Percentiles rank a stretch among this genome's conserved stretches.
phyloP scores from a whole-genome alignment of 2,888 invertebrate genomes.

The Perizoma affinitatum region DNA sequence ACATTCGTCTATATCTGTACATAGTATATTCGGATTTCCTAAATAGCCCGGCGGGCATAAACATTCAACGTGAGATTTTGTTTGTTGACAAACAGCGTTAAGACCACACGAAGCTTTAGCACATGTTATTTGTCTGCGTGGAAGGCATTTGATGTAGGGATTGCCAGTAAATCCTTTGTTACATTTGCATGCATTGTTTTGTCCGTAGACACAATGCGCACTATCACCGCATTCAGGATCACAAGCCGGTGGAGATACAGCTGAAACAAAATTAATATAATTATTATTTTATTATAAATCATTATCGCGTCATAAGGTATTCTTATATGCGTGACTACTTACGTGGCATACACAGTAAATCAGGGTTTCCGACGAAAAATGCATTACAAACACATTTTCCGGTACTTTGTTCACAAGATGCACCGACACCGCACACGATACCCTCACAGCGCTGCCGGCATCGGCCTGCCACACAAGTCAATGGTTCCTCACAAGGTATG shows the following conservation, averaged over 20 bases:
- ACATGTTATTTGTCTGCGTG: constrained; percentile 88
- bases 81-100: constrained; percentile 92
- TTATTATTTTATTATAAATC: neutral
- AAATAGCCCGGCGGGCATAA: constrained; percentile 92
- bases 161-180: constrained; percentile 93
- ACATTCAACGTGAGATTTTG: constrained; percentile 90
- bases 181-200: constrained; percentile 91
- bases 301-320: neutral
- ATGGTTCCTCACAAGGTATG: constrained; percentile 90
- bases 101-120: constrained; percentile 89
- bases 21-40: constrained; percentile 94
- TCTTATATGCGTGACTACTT: constrained; percentile 70
- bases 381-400: constrained; percentile 94
- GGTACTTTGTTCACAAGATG: constrained; percentile 90
- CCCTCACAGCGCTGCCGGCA: constrained; percentile 95
- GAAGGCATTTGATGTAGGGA: constrained; percentile 92
- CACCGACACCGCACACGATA: constrained; percentile 94
- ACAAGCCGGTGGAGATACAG: constrained; percentile 90
- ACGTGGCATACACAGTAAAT: constrained; percentile 95
- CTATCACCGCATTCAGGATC: constrained; percentile 91
- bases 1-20: constrained; percentile 94
- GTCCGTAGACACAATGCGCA: constrained; percentile 94
- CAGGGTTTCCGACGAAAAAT: constrained; percentile 94
- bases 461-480: constrained; percentile 93
- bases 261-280: constrained; percentile 72